These are phyloP conservation scores for Lagria hirta DNA, from an alignment of 2,888 invertebrate species.

Conservation along the genomic window DNA sequence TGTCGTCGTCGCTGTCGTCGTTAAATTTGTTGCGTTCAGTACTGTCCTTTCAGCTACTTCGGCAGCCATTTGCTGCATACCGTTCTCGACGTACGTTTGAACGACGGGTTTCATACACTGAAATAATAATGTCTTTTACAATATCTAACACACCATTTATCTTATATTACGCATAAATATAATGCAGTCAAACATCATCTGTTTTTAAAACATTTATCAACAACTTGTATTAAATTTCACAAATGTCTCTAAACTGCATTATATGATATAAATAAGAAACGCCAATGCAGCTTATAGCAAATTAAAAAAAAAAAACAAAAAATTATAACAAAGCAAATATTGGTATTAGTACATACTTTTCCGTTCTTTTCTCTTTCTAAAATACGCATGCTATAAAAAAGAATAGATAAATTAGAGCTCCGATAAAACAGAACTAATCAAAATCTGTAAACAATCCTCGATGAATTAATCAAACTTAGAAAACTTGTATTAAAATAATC, in stretches of 20 bases:
- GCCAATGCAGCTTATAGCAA: too few relatives aligned
- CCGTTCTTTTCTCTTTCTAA: constrained; percentile 54
- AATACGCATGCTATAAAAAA: constrained; percentile 52
- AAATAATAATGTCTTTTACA: neutral
- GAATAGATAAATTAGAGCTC: constrained; percentile 11
- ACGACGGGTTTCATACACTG: constrained; percentile 84
- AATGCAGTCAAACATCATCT: neutral
- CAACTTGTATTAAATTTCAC: constrained; percentile 6
- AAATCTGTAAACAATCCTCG: too few relatives aligned
- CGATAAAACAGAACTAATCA: constrained; percentile 4
- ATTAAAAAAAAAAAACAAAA: neutral
- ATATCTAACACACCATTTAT: neutral
- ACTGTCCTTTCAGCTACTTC: constrained; percentile 73
- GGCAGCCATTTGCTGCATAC: constrained; percentile 78
- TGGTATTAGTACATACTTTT: constrained; percentile 50
- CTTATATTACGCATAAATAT: neutral
- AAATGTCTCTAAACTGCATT: constrained; percentile 1
- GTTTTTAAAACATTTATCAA: neutral
- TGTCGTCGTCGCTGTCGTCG: constrained; percentile 32
- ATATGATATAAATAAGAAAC: too few relatives aligned
- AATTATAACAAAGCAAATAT: constrained; percentile 1
- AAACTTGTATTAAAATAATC: too few relatives aligned
- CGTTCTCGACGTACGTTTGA: constrained; percentile 77
- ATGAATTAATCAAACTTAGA: too few relatives aligned
- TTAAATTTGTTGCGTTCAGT: constrained; percentile 54